phyloP scores from a whole-genome alignment of 2,888 invertebrate genomes.

The Prenolepis imparis region DNA sequence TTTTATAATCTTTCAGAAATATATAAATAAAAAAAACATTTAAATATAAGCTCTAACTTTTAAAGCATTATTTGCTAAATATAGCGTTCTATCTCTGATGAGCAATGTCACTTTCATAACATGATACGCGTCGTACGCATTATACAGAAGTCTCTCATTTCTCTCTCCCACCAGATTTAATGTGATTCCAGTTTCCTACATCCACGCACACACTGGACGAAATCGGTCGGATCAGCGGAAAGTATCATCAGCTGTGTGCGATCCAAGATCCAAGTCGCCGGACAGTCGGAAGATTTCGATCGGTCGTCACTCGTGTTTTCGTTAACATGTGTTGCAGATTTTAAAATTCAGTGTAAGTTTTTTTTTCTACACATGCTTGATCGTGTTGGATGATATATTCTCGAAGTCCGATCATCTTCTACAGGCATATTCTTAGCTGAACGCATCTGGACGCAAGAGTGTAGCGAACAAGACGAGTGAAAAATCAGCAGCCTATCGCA shows the following conservation, averaged over 20 bases:
- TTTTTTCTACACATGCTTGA: neutral
- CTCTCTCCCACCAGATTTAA: constrained; percentile 62
- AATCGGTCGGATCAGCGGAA: constrained; percentile 64
- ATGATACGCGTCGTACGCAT: constrained; percentile 49
- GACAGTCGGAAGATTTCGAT: constrained; percentile 5
- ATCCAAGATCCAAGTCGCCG: constrained; percentile 13
- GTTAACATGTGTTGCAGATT: neutral
- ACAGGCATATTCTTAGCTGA: neutral
- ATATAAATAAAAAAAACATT: neutral
- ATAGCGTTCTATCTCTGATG: constrained; percentile 1
- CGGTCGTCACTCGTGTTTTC: neutral
- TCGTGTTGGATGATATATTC: neutral
- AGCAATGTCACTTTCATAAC: constrained; percentile 3
- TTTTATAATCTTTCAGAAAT: neutral
- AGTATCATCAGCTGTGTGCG: constrained; percentile 36
- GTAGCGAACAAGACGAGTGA: neutral
- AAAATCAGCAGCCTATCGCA: neutral
- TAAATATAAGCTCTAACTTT: neutral
- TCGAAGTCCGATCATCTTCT: constrained; percentile 14
- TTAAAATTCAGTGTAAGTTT: constrained; percentile 10
- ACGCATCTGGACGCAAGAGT: neutral
- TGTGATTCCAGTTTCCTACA: constrained; percentile 70
- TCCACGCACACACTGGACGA: constrained; percentile 52
- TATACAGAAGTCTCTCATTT: constrained; percentile 56
- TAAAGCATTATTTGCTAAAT: neutral